These are phyloP conservation scores for Platycheirus albimanus DNA, from an alignment of 2,888 invertebrate species.

Conservation along the genomic window DNA sequence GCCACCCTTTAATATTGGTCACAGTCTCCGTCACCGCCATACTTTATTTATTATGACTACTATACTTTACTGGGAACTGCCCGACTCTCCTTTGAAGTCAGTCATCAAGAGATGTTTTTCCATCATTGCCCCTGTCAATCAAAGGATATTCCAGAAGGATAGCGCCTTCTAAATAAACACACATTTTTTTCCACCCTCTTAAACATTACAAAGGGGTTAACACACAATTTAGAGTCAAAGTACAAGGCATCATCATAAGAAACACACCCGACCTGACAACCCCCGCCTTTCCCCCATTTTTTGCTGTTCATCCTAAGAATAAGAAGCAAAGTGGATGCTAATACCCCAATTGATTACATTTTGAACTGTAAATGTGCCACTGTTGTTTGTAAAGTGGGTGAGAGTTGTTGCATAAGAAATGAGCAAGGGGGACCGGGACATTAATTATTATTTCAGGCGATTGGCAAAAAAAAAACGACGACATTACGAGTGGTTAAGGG, in stretches of 20 bases:
- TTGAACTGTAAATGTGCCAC: neutral
- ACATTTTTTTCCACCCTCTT: neutral
- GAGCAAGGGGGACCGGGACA: neutral
- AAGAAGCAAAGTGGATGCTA: neutral
- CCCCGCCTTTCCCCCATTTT: no score
- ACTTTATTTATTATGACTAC: neutral
- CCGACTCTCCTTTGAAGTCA: neutral
- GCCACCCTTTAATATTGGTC: neutral
- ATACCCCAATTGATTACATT: neutral
- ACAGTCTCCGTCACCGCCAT: neutral
- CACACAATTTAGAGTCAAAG: neutral
- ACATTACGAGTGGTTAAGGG: no score
- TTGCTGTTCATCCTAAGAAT: neutral
- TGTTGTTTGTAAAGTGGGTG: neutral
- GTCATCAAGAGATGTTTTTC: neutral
- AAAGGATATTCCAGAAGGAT: neutral
- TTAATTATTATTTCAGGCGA: neutral
- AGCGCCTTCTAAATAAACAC: neutral
- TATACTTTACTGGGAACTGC: neutral
- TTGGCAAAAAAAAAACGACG: no score
- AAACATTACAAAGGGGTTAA: neutral
- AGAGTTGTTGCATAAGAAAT: neutral
- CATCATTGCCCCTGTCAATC: neutral
- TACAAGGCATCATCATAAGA: neutral
- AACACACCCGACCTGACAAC: no score